Percentiles rank a stretch among this genome's conserved stretches.
These are phyloP conservation scores for Heterodera carotae DNA, from an alignment of 1,140 invertebrate species.

Conservation along the genomic window DNA sequence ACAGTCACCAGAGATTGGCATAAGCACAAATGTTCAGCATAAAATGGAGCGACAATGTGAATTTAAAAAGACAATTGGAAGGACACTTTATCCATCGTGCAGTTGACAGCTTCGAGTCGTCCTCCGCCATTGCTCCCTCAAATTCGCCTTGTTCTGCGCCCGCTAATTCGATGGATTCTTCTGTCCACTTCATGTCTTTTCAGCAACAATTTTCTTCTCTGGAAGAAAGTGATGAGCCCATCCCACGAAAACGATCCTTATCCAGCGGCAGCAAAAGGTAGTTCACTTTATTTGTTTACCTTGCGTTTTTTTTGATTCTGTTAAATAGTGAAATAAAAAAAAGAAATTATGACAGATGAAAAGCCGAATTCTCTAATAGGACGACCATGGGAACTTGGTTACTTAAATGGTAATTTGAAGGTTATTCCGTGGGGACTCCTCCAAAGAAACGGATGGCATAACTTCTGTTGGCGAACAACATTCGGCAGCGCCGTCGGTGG, in stretches of 20 bases:
- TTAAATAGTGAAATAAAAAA: too few relatives aligned
- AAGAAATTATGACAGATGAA: too few relatives aligned
- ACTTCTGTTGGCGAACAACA: neutral
- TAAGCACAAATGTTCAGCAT: neutral
- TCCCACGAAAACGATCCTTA: constrained; percentile 20
- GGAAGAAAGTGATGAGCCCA: constrained; percentile 5
- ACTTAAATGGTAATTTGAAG: constrained; percentile 5
- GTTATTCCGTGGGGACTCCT: neutral
- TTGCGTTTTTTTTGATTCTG: too few relatives aligned
- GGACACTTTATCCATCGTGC: neutral
- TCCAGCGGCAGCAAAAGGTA: constrained; percentile 20
- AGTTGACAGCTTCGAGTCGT: constrained; percentile 6
- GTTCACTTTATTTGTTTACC: too few relatives aligned
- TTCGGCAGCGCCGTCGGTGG: constrained; percentile 6
- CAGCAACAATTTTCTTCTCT: neutral
- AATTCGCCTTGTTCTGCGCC: neutral
- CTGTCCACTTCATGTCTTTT: neutral
- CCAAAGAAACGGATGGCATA: neutral
- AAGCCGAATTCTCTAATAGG: too few relatives aligned
- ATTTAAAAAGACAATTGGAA: too few relatives aligned
- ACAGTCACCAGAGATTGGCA: neutral
- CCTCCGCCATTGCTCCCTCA: constrained; percentile 7
- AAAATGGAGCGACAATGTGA: neutral
- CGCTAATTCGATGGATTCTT: neutral
- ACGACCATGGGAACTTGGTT: too few relatives aligned